A percentile compares a stretch with the other conserved stretches of the same genome.
These are phyloP conservation scores for Ceramica pisi DNA, from an alignment of 2,888 invertebrate genomes.

Conservation along the genomic window DNA sequence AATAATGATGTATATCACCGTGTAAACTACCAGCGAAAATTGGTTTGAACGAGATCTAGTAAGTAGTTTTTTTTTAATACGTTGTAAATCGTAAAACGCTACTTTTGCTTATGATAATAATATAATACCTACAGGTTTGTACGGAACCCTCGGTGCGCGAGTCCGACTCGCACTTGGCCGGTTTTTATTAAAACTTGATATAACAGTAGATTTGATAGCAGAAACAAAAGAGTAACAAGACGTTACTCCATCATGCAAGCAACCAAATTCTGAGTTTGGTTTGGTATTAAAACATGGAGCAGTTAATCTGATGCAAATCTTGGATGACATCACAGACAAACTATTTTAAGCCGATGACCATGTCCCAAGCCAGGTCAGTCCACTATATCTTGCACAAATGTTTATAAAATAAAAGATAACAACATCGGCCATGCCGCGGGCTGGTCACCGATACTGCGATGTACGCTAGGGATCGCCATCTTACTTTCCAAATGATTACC, in stretches of 20 bases:
- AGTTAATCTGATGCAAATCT: not conserved
- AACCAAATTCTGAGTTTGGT: not conserved
- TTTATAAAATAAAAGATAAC: constrained; percentile 52
- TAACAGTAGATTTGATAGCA: too few species aligned
- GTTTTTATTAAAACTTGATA: too few species aligned
- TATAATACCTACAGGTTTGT: too few species aligned
- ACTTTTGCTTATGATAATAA: too few species aligned
- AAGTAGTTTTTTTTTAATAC: too few species aligned
- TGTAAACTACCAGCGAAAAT: too few species aligned
- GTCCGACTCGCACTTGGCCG: too few species aligned
- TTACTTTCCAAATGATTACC: constrained; percentile 64
- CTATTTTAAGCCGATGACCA: constrained; percentile 31
- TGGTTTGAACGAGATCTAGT: too few species aligned
- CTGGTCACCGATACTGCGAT: constrained; percentile 21
- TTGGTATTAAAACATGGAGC: not conserved
- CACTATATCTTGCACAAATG: constrained; percentile 41
- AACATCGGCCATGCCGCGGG: constrained; percentile 14
- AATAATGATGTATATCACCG: too few species aligned
- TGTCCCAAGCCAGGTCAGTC: constrained; percentile 19
- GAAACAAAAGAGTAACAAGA: too few species aligned
- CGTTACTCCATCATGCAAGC: not conserved
- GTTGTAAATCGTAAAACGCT: too few species aligned
- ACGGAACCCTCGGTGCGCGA: too few species aligned
- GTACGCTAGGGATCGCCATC: constrained; percentile 22
- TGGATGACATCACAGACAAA: constrained; percentile 16